Percentiles rank a stretch among this genome's conserved stretches.
Evolutionary conservation across 2,888 invertebrate genomes (phyloP).

Genomic region (Herminia tarsipennalis): DNA sequence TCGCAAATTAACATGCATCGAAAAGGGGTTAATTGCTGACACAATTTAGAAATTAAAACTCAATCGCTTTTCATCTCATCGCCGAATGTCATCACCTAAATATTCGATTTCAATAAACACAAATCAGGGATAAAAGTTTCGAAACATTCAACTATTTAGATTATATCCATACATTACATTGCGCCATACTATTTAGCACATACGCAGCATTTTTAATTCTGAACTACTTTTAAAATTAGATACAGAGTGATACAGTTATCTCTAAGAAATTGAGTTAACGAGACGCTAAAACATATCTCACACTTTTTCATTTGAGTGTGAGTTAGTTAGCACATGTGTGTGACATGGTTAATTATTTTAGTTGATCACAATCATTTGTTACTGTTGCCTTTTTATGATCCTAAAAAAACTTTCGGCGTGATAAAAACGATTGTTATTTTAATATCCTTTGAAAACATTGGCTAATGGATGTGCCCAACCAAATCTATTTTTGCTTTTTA

Average conservation of each 20-base stretch:
- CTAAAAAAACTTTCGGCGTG: too few relatives aligned
- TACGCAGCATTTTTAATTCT: conserved; percentile 26
- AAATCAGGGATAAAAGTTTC: conserved; percentile 15
- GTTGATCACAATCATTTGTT: conserved; percentile 20
- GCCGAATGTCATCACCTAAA: too few relatives aligned
- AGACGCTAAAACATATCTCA: conserved; percentile 19
- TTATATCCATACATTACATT: conserved; percentile 26
- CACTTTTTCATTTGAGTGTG: conserved; percentile 11
- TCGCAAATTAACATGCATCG: too few relatives aligned
- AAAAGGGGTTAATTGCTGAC: too few relatives aligned
- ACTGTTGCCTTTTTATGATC: not conserved
- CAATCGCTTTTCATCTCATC: too few relatives aligned
- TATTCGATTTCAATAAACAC: conserved; percentile 21
- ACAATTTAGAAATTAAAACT: too few relatives aligned
- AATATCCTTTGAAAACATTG: too few relatives aligned
- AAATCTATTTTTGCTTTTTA: too few relatives aligned
- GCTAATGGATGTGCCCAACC: too few relatives aligned
- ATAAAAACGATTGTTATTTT: too few relatives aligned
- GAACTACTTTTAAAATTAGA: conserved; percentile 28
- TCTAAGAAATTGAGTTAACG: conserved; percentile 11
- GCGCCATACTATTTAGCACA: conserved; percentile 23
- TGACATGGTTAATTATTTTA: conserved; percentile 35
- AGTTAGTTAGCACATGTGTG: conserved; percentile 39
- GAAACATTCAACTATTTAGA: conserved; percentile 26
- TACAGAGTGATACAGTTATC: conserved; percentile 13